Evolutionary conservation across 2,113 vertebrate genomes (phyloP).

Genomic region (Oncorhynchus tshawytscha): DNA sequence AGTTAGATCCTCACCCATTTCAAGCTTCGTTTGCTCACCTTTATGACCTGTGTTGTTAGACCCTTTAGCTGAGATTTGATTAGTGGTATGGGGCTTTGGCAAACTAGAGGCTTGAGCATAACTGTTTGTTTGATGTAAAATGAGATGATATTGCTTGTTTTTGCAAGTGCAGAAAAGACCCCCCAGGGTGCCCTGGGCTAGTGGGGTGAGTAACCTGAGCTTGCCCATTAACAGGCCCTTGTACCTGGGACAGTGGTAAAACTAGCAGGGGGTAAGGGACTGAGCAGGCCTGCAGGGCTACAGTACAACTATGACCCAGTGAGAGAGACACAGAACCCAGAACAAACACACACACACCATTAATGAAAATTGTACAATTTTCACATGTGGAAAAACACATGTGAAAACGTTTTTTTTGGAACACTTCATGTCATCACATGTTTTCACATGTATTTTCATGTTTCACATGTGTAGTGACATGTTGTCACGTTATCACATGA

Average conservation of each 20-base stretch:
- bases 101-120: conserved; percentile 17
- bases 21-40: not conserved
- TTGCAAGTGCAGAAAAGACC: conserved; percentile 59
- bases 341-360: conserved; percentile 15
- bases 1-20: not conserved
- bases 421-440: conserved; percentile 18
- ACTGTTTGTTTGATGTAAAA: conserved; percentile 68
- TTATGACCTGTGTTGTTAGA: conserved; percentile 2
- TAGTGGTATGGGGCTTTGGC: conserved; percentile 50
- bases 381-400: conserved; percentile 9
- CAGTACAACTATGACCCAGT: conserved; percentile 26
- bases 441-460: too few relatives aligned
- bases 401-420: too few relatives aligned
- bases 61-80: conserved; percentile 2
- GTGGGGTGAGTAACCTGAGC: conserved; percentile 64
- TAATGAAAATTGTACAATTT: conserved; percentile 22
- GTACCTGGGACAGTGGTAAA: conserved; percentile 61
- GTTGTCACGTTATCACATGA: too few relatives aligned
- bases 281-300: conserved; percentile 28
- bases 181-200: conserved; percentile 46
- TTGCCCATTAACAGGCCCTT: conserved; percentile 46
- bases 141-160: conserved; percentile 68
- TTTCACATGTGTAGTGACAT: too few relatives aligned
- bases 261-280: conserved; percentile 43
- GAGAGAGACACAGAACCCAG: conserved; percentile 32